Evolutionary conservation across 2,888 invertebrate species (phyloP).

Genomic region (Sycophila texana): DNA sequence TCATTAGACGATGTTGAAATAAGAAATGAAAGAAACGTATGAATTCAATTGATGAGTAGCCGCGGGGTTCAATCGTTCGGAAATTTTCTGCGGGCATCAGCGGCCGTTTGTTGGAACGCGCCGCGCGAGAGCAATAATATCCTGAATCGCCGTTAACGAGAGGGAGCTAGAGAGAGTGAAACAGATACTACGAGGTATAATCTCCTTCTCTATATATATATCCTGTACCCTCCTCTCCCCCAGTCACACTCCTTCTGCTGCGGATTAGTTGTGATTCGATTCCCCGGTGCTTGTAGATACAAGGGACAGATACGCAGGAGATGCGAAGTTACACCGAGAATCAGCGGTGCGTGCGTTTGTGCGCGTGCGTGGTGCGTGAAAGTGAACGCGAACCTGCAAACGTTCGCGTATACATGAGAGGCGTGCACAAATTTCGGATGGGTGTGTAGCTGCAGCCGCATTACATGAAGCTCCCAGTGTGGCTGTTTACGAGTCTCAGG

Average conservation of each 20-base stretch:
- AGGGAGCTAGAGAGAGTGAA: slow-evolving; percentile 25
- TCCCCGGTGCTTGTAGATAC: slow-evolving; percentile 41
- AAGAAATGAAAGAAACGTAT: slow-evolving; percentile 6
- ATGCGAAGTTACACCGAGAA: neutral
- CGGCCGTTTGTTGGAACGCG: slow-evolving; percentile 23
- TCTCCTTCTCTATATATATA: slow-evolving; percentile 16
- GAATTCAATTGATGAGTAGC: slow-evolving; percentile 24
- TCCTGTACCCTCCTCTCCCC: neutral
- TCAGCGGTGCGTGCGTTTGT: neutral
- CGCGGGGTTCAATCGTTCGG: neutral
- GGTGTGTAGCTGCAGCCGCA: too few relatives aligned
- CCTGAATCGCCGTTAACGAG: slow-evolving; percentile 47
- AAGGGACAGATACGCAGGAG: slow-evolving; percentile 19
- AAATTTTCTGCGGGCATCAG: slow-evolving; percentile 20
- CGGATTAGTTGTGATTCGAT: slow-evolving; percentile 45
- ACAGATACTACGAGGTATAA: slow-evolving; percentile 27
- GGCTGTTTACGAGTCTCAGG: neutral
- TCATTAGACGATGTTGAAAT: neutral
- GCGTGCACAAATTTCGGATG: neutral
- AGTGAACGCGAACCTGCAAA: neutral
- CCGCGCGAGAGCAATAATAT: slow-evolving; percentile 31
- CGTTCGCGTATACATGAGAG: neutral
- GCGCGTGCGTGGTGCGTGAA: neutral
- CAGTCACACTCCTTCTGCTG: slow-evolving; percentile 12
- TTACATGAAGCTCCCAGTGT: too few relatives aligned